Base-by-base conservation (phyloP, 1,140 invertebrate genomes). In the Drosophila pachea region DNA sequence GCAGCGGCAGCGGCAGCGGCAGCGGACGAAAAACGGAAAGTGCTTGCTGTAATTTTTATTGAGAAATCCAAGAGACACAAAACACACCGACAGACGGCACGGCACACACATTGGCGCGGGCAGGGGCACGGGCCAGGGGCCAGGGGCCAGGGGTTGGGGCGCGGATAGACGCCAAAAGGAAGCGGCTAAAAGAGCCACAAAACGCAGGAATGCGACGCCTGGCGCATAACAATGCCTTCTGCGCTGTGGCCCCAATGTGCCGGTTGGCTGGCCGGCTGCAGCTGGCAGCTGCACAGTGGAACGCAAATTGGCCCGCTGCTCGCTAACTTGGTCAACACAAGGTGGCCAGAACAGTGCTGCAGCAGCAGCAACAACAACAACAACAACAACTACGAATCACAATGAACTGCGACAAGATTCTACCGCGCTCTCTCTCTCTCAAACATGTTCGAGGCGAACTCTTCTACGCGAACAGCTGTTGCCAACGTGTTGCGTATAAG, bases 391-490 rank as follows among this genome's bases (percentile, higher is more conserved):
- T 56, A 29, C 29, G 32, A 49, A 31, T 31, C 47, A 49, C 29
- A 49, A 49, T 49, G 22, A 22, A 48, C 7, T 33, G 31, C 31
- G 73, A 38, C 47, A 16, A 43, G 40, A 12, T 22, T 22, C 22
- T 3, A 12, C 2, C 4, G n/a, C 40, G n/a, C 40, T 5, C 11
- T 42, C 40, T 42, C 40, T 42, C n/a, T 62, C 50, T 53, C 52
- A n/a, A 79, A 84, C 75, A 64, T 78, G 79, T 73, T 83, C 7
- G 78, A 7, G 31, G 35, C 3, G 7, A 11, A 48, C 68, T 82
- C 78, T 82, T 81, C 74, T 64, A 64, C 60, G 74, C 38, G 32
- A 78, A 78, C 78, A 83, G 78, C 78, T 83, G 79, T 75, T 83
- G 49, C 66, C 31, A 78, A 66, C 78, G 48, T 73, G 78, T 82